These are phyloP conservation scores for Pollimyrus isidori DNA, from an alignment of 2,113 vertebrate genomes.

Conservation along the genomic window DNA sequence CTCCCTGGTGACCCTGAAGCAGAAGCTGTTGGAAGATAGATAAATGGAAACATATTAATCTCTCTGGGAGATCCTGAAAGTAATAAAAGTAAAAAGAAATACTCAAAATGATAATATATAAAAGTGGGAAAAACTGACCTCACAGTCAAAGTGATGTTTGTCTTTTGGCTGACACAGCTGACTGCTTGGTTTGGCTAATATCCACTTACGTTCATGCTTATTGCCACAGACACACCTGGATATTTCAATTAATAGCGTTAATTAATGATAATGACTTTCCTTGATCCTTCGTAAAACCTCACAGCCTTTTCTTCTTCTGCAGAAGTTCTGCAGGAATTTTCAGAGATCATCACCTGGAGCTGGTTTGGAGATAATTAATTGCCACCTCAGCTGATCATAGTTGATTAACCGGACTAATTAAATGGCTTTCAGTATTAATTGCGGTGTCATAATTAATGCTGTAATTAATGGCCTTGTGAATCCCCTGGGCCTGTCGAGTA, in stretches of 20 bases:
- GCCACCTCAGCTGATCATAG: background rate
- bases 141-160: background rate
- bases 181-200: background rate
- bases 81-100: background rate
- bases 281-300: background rate
- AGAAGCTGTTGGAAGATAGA: background rate
- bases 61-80: background rate
- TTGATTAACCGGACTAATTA: conserved; percentile 9
- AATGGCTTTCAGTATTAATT: conserved; percentile 18
- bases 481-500: background rate
- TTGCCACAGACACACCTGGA: background rate
- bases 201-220: background rate
- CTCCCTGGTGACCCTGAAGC: background rate
- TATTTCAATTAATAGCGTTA: background rate
- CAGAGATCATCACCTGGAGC: background rate
- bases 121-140: background rate
- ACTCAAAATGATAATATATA: background rate
- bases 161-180: background rate
- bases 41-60: background rate
- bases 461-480: background rate
- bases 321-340: background rate
- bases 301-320: background rate
- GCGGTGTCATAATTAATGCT: conserved; percentile 6
- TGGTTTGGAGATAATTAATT: background rate
- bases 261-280: background rate